Base-by-base conservation (phyloP, 2,797 vertebrate species). In the Malacoraja senta region DNA sequence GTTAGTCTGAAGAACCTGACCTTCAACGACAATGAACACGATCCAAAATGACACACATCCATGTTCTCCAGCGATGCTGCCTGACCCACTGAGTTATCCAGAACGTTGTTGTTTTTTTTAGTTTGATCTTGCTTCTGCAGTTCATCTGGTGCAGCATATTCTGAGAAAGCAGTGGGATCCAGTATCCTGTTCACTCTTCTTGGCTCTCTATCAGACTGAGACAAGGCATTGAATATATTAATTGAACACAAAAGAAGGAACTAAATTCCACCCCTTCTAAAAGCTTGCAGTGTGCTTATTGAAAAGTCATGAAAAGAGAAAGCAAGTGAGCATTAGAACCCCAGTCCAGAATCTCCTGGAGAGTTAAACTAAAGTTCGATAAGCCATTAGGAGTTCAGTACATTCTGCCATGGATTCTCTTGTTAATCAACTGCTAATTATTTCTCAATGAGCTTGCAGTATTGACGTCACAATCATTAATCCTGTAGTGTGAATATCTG, bases 401-500 rank as follows among this genome's bases (percentile, higher is more conserved):
- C 76, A 76, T 92, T 58, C 38, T 53, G 44, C 72, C 12, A n/a
- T 58, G 72, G 90, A 76, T 92, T 92, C 44, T 76, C 44, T 72
- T 92, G 90, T 76, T 74, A 76, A 92, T 92, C 71, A 92, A 76
- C 71, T 92, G 35, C 38, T 92, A 92, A 92, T 92, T 92, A 92
- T 92, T 92, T 92, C 26, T 72, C 90, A 92, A 92, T 92, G 76
- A 92, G 72, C 90, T 72, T 92, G 17, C 44, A 44, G 90, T 76
- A 92, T 74, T 74, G 90, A 92, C 90, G 90, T 92, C 90, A 92
- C 71, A 12, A 76, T 76, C 90, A 92, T 92, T 76, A 92, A 92
- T 92, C 90, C 90, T 72, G 38, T 8, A 74, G 35, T 76, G 90
- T 92, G 90, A 92, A 76, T 74, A 29, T 88, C n/a, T 68, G 61